Evolutionary conservation across 2,888 invertebrate genomes (phyloP).

Genomic region (Drosophila dives): DNA sequence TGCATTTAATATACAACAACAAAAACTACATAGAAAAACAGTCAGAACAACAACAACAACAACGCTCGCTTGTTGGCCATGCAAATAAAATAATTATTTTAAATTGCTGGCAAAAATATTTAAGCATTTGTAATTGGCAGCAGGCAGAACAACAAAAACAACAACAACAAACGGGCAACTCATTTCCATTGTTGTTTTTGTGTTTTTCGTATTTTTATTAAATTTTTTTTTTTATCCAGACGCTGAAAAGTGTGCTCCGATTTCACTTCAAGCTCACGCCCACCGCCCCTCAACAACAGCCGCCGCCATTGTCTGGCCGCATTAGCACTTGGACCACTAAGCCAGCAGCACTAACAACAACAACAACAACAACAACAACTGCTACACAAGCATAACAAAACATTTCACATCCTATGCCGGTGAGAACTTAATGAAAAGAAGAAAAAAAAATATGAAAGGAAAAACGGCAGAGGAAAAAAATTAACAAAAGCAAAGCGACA

Average conservation of each 20-base stretch:
- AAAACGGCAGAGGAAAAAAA: slow-evolving; percentile 14
- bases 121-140: slow-evolving; percentile 73
- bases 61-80: slow-evolving; percentile 21
- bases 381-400: slow-evolving; percentile 56
- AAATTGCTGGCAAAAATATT: slow-evolving; percentile 70
- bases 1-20: slow-evolving; percentile 32
- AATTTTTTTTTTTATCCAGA: slow-evolving; percentile 38
- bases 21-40: slow-evolving; percentile 22
- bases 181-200: slow-evolving; percentile 25
- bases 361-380: slow-evolving; percentile 25
- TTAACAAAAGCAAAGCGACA: slow-evolving; percentile 60
- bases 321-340: slow-evolving; percentile 74
- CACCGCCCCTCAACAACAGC: slow-evolving; percentile 16
- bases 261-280: slow-evolving; percentile 20
- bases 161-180: slow-evolving; percentile 9
- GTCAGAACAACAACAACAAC: slow-evolving; percentile 6
- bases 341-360: slow-evolving; percentile 35
- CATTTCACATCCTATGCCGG: slow-evolving; percentile 66
- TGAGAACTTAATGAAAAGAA: slow-evolving; percentile 63
- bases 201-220: slow-evolving; percentile 59
- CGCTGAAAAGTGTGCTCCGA: slow-evolving; percentile 40
- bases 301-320: slow-evolving; percentile 71
- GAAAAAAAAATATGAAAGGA: slow-evolving; percentile 24
- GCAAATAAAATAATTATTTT: slow-evolving; percentile 70
- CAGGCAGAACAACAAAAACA: slow-evolving; percentile 26